Percentiles rank a stretch among this genome's conserved stretches.
These are phyloP conservation scores for Athalia circularis DNA, from an alignment of 2,888 invertebrate genomes.

Conservation along the genomic window DNA sequence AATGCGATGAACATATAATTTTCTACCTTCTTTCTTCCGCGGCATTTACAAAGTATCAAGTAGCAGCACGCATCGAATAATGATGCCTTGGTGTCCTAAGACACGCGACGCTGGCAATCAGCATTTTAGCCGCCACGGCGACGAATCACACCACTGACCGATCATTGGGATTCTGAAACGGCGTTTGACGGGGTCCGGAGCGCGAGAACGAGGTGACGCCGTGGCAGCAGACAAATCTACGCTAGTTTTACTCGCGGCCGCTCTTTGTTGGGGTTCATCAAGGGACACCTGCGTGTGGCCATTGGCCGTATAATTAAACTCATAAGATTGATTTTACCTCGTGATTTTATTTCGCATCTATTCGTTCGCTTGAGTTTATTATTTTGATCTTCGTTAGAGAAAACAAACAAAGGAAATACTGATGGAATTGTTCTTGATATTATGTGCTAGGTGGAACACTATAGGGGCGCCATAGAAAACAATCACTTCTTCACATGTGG, in stretches of 20 bases:
- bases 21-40: neutral
- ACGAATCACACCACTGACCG: constrained; percentile 29
- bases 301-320: constrained; percentile 15
- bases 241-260: constrained; percentile 65
- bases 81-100: neutral
- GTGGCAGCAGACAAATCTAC: constrained; percentile 67
- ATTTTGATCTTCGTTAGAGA: neutral
- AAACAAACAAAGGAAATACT: neutral
- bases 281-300: constrained; percentile 36
- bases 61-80: neutral
- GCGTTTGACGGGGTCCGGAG: constrained; percentile 15
- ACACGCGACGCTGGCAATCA: constrained; percentile 64
- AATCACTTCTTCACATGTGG: too few species aligned
- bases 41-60: neutral
- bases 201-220: constrained; percentile 60
- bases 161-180: constrained; percentile 13
- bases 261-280: constrained; percentile 59
- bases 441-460: too few species aligned
- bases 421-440: too few species aligned
- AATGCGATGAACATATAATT: neutral
- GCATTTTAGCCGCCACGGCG: constrained; percentile 47
- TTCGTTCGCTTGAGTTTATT: neutral
- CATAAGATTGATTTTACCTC: constrained; percentile 5
- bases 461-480: too few species aligned
- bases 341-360: neutral